Conservation (phyloP, 1,140 invertebrate genomes). For the Drosophila virilis region DNA sequence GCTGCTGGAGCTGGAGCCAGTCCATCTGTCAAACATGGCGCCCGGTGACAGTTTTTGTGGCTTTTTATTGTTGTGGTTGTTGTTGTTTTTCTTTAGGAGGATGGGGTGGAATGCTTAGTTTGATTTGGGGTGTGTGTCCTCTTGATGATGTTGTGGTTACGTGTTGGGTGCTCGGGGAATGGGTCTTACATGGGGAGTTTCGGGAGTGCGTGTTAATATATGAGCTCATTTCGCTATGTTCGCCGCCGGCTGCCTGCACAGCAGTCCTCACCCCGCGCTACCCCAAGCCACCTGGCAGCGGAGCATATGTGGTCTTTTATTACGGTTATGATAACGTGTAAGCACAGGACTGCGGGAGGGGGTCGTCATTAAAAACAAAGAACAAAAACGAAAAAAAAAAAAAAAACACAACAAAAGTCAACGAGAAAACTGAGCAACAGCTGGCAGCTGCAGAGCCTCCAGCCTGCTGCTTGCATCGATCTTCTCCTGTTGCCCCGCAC, state of each 20-base stretch:
- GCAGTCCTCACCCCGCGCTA: neutral
- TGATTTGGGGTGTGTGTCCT: neutral
- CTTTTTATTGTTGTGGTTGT: slow-evolving; percentile 60
- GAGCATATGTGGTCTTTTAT: slow-evolving; percentile 77
- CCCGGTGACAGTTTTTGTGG: slow-evolving; percentile 70
- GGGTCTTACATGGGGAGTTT: neutral
- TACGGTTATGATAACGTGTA: slow-evolving; percentile 78
- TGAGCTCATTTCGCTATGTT: slow-evolving; percentile 62
- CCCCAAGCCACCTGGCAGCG: slow-evolving; percentile 42
- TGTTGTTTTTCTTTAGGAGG: neutral
- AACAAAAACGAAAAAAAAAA: neutral
- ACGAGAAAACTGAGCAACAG: neutral
- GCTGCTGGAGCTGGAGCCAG: slow-evolving; percentile 14
- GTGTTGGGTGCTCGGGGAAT: slow-evolving; percentile 1
- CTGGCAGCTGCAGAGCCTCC: slow-evolving; percentile 10
- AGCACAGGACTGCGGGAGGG: slow-evolving; percentile 47
- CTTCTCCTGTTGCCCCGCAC: slow-evolving; percentile 18
- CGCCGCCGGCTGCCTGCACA: slow-evolving; percentile 40
- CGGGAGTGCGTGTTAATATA: slow-evolving; percentile 53
- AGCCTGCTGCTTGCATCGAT: slow-evolving; percentile 3
- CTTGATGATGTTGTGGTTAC: slow-evolving; percentile 23
- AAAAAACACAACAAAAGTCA: slow-evolving; percentile 22
- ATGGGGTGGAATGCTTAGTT: neutral
- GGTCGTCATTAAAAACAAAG: slow-evolving; percentile 41
- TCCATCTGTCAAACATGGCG: slow-evolving; percentile 76